phyloP scores from a whole-genome alignment of 2,888 invertebrate genomes.

The Drosophila trichaetosa region DNA sequence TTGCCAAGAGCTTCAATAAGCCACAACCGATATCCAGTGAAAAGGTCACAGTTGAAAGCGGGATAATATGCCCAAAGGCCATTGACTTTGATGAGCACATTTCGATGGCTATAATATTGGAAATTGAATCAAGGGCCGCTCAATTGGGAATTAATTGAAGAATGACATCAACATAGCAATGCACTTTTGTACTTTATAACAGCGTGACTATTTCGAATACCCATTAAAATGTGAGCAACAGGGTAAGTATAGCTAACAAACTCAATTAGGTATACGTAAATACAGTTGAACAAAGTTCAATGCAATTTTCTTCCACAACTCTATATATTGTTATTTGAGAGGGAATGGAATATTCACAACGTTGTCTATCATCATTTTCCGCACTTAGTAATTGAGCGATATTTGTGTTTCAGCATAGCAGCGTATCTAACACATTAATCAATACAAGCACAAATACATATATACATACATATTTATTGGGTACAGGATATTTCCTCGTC shows the following conservation, averaged over 20 bases:
- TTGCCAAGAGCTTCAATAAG: conserved; percentile 11
- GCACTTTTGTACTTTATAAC: conserved; percentile 30
- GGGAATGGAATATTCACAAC: not conserved
- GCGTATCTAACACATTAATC: not conserved
- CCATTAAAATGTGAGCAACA: not conserved
- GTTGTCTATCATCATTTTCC: not conserved
- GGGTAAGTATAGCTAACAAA: not conserved
- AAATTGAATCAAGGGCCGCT: not conserved
- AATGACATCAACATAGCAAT: conserved; percentile 48
- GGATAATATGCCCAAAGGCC: not conserved
- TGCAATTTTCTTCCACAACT: not conserved
- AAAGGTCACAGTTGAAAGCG: conserved; percentile 34
- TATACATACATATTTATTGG: not conserved
- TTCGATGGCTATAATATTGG: conserved; percentile 9
- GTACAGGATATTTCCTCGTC: not conserved
- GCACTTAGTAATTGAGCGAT: not conserved
- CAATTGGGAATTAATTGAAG: conserved; percentile 22
- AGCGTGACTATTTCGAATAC: not conserved
- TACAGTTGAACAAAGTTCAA: not conserved
- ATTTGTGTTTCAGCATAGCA: too few species aligned
- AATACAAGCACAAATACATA: not conserved
- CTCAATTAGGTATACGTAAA: not conserved
- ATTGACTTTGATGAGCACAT: not conserved
- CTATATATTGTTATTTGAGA: not conserved
- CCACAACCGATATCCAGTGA: not conserved